These are phyloP conservation scores for Loxodonta africana DNA, from an alignment of 2,113 vertebrate species.

Conservation along the genomic window DNA sequence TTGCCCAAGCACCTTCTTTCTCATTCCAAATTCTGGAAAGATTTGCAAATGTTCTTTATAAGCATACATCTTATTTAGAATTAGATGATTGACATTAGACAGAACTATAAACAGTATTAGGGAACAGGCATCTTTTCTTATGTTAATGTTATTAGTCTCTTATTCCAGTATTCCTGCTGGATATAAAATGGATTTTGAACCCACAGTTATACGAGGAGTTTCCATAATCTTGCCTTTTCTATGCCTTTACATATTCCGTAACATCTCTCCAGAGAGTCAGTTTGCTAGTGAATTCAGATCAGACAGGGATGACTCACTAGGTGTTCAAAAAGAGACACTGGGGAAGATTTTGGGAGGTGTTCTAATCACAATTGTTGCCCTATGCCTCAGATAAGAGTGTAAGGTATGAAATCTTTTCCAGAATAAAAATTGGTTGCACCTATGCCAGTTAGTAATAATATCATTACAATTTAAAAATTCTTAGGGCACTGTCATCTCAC, in stretches of 20 bases:
- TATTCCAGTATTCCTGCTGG: background rate
- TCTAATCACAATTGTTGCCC: background rate
- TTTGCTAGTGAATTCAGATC: constrained; percentile 40
- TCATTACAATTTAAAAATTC: background rate
- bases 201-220: background rate
- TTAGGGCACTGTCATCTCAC: background rate
- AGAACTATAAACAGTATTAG: background rate
- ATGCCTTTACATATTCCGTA: background rate
- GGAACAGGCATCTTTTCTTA: background rate
- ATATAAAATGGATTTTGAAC: background rate
- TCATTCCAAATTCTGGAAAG: background rate
- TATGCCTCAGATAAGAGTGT: background rate
- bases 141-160: background rate
- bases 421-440: background rate
- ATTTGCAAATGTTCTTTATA: background rate
- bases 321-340: background rate
- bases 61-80: background rate
- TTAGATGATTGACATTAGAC: background rate
- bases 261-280: background rate
- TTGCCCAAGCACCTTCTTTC: background rate
- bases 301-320: background rate
- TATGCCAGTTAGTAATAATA: background rate
- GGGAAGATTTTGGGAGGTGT: background rate
- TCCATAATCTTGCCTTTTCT: background rate
- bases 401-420: background rate